Base-by-base conservation (phyloP, 2,113 vertebrate species). In the Excalfactoria chinensis region DNA sequence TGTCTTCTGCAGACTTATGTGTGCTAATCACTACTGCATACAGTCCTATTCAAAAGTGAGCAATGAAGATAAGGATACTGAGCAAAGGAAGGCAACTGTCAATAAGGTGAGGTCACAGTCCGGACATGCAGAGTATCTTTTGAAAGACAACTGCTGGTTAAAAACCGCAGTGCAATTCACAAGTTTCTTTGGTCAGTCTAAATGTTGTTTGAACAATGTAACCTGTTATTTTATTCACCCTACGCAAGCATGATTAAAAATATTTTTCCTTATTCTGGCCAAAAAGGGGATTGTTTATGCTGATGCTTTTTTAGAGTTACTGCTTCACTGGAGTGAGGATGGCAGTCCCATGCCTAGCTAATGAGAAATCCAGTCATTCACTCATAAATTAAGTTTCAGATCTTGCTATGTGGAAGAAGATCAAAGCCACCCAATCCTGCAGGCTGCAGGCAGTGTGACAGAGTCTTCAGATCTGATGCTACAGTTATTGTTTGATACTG, bases 191-290 rank as follows among this genome's bases (percentile, higher is more conserved):
- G 15, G 51, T 74, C 32, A 26, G 6, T 44, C 15, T 37, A 79
- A 62, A 60, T 18, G 53, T 64, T 22, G 3, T 48, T 63, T 83
- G 14, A 22, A 37, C 63, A 49, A n/a, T 15, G 9, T 49, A 28
- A 23, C 48, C 17, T 80, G 55, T 86, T 49, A 21, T 62, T 83
- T 78, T 41, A 6, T 2, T n/a, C 15, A 63, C 3, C 44, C 55
- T 44, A 19, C 63, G 18, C 58, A 70, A 78, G 23, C 12, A 7
- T 7, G 44, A 25, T 8, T 19, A 1, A 44, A 85, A 66, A 37
- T 14, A 5, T 2, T 0, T 23, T 5, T 37, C 8, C 26, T 58
- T 34, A 4, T 64, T 59, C 6, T 34, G 7, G 4, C 5, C 34
- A 25, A 37, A 6, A 22, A 56, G 16, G 14, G 17, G 15, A 5